Percentiles rank a stretch among this genome's conserved stretches.
Conservation (phyloP, 2,113 vertebrate species). For the Uria lomvia region DNA sequence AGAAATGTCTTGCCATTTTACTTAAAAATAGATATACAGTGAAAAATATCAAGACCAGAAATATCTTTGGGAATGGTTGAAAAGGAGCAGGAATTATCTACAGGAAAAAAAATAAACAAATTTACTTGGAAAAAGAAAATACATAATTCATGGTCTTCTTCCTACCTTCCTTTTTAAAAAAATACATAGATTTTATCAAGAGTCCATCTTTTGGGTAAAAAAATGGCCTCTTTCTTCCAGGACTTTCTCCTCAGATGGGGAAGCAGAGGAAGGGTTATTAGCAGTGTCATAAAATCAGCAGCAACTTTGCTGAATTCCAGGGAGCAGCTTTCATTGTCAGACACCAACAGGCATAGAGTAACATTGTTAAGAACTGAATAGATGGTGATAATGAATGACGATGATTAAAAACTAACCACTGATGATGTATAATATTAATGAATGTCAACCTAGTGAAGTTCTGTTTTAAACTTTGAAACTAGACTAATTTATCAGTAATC, state of each 20-base stretch:
- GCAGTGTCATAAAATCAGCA: background rate
- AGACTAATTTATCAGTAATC: background rate
- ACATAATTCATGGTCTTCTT: background rate
- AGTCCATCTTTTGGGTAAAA: background rate
- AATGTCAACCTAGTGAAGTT: background rate
- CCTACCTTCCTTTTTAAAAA: background rate
- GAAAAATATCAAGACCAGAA: background rate
- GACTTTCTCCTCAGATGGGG: background rate
- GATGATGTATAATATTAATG: background rate
- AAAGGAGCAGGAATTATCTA: background rate
- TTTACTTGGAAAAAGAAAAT: background rate
- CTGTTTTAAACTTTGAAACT: background rate
- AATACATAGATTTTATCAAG: background rate
- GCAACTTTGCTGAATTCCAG: background rate
- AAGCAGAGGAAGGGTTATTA: background rate
- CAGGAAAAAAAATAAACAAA: background rate
- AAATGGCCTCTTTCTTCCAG: background rate
- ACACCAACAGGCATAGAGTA: background rate
- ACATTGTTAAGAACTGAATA: background rate
- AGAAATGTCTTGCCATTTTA: background rate
- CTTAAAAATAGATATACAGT: background rate
- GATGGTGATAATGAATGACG: background rate
- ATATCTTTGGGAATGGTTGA: background rate
- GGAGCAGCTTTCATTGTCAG: background rate
- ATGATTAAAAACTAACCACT: background rate